A percentile compares a stretch with the other conserved stretches of the same genome.
These are phyloP conservation scores for Elegia similella DNA, from an alignment of 2,888 invertebrate genomes.

Conservation along the genomic window DNA sequence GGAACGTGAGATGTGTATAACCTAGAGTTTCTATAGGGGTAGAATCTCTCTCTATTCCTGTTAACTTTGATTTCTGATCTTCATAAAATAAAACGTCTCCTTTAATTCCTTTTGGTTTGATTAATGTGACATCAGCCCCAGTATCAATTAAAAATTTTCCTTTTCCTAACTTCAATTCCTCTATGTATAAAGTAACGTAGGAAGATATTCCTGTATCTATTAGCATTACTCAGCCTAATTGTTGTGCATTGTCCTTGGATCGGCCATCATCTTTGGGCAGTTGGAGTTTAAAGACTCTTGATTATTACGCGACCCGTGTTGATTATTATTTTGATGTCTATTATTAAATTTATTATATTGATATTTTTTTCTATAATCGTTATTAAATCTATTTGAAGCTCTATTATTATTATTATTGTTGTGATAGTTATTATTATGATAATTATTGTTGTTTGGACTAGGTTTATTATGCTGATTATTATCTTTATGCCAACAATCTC, in stretches of 20 bases:
- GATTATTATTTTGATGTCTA: constrained; percentile 1
- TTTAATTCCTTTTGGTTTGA: constrained; percentile 20
- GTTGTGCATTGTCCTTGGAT: constrained; percentile 17
- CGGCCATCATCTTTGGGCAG: constrained; percentile 21
- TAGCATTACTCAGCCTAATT: constrained; percentile 23
- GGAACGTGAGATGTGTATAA: constrained; percentile 20
- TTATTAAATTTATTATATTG: constrained; percentile 1
- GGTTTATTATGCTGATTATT: neutral
- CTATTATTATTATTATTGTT: constrained; percentile 17
- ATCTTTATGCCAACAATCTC: constrained; percentile 23
- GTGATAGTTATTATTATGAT: too few relatives aligned
- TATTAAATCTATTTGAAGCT: neutral
- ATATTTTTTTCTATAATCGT: neutral
- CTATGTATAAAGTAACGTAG: constrained; percentile 19
- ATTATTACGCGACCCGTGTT: neutral
- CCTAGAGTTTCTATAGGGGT: constrained; percentile 23
- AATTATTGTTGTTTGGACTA: constrained; percentile 9
- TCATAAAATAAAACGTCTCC: constrained; percentile 17
- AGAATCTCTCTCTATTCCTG: constrained; percentile 25
- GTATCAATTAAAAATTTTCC: constrained; percentile 26
- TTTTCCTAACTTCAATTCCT: constrained; percentile 15
- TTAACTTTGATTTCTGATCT: constrained; percentile 24
- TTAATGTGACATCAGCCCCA: constrained; percentile 24
- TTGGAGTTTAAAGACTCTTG: constrained; percentile 23
- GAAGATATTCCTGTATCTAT: constrained; percentile 23